Conservation (phyloP, 2,888 invertebrate species). For the Tenodera sinensis region DNA sequence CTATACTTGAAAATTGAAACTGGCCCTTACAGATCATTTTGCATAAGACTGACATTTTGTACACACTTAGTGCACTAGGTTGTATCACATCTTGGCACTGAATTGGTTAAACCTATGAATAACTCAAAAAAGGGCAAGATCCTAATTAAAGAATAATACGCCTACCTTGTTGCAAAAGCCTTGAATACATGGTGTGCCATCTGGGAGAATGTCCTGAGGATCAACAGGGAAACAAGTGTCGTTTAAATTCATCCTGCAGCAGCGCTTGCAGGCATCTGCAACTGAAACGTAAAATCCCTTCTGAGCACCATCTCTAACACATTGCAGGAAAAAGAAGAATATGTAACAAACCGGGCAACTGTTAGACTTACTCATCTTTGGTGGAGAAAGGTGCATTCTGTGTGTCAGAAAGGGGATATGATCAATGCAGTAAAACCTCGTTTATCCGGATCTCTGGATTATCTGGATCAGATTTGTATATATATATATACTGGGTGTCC, state of each 20-base stretch:
- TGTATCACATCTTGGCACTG: neutral
- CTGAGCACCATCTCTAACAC: neutral
- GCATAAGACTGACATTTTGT: neutral
- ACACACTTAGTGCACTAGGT: neutral
- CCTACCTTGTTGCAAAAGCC: slow-evolving; percentile 90
- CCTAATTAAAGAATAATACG: no score
- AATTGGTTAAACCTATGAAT: neutral
- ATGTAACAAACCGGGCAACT: no score
- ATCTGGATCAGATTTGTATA: no score
- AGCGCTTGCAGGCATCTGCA: slow-evolving; percentile 88
- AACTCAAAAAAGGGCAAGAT: no score
- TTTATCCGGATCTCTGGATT: no score
- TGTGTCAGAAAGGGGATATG: no score
- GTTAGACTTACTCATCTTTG: no score
- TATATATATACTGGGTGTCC: no score
- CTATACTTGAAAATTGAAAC: no score
- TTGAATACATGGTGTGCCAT: slow-evolving; percentile 94
- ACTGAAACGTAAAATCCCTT: slow-evolving; percentile 54
- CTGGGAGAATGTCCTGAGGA: slow-evolving; percentile 81
- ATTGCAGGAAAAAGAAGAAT: neutral
- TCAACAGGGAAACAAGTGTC: slow-evolving; percentile 89
- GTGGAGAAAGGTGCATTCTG: no score
- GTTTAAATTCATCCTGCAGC: slow-evolving; percentile 87
- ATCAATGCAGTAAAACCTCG: no score
- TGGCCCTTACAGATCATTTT: neutral